Evolutionary conservation across 2,888 invertebrate genomes (phyloP), one percentile per base, ranked within the genome.

Genomic region (Diarsia dahlii): DNA sequence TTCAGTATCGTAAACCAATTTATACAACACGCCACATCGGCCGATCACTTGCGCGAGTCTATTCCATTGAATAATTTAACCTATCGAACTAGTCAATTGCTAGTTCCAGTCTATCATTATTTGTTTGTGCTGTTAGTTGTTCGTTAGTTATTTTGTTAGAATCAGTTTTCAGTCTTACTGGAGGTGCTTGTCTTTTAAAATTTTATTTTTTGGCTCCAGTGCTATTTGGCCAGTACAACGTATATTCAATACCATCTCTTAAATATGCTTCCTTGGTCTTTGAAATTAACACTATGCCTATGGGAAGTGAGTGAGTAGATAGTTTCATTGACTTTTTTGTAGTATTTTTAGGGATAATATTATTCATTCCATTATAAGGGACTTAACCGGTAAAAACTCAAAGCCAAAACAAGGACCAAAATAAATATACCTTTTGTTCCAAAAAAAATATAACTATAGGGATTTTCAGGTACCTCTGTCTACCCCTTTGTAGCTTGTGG

Each of bases 51-150:
- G 58, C 52, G 20, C 20, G 39, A 54, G 54, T 34, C 20, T 48
- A 56, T 34, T 75, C 20, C 50, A 50, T 63, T 78, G 81, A 75
- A 75, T 81, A 39, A 81, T 81, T 66, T 54, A 81, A 66, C 23
- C 28, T 48, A 54, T 39, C 28, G 65, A 54, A 34, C 28, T 63
- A 20, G 28, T 23, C 34, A 54, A 67, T 75, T 48, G 45, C 48
- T 66, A 15, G 46, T 13, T 3, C n/a, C 23, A 23, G n/a, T 62
- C 20, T 46, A 48, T 28, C 15, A 60, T 50, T 78, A 54, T 73
- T 48, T 62, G 20, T 64, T 65, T 46, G n/a, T 20, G 18, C n/a
- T 23, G 39, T 15, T 39, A 45, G 54, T 18, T n/a, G 9, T n/a
- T 20, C 4, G 15, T 9, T 9, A 6, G 1, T n/a, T 12, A 9